Base-by-base conservation (phyloP, 2,888 invertebrate species). In the Epinotia bilunana region DNA sequence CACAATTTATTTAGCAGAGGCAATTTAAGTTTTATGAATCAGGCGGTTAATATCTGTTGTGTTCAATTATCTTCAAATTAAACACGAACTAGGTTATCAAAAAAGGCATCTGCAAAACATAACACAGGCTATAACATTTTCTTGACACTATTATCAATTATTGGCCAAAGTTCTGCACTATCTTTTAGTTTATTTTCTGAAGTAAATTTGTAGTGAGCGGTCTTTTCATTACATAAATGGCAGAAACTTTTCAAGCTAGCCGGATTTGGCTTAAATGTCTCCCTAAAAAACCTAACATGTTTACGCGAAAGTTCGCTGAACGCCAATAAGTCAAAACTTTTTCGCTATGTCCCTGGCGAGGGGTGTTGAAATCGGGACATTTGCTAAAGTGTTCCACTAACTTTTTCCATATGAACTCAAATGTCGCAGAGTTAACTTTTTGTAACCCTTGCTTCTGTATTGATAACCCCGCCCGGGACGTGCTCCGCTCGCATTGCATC, bases 231-330 rank as follows among this genome's bases (percentile, higher is more conserved):
- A 83, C 83, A 82, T 83, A 83, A 87, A 83, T 83, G 82, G 84
- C 85, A 81, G 79, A 81, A 87, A 87, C 84, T 87, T 86, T 73
- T 83, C 83, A 83, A 87, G 86, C 61, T 76, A 78, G 79, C 58
- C 58, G 20, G 68, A 53, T 71, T 88, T 85, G 85, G 83, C 86
- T 84, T 85, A 86, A 86, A 86, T 84, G 83, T 80, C 82, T 77
- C 82, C 86, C 87, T 89, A 90, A 91, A 91, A 88, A 88, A 88
- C 87, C 85, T 82, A 86, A 84, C 89, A 87, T 91, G 91, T 92
- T 91, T 90, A 90, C 91, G 87, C 79, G 83, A 78, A 78, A 80
- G 79, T 80, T 83, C 82, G 79, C 79, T 78, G 79, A 82, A 80
- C 83, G 79, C 76, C 84, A 81, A 88, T 88, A 88, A 87, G 83